Evolutionary conservation across 2,113 vertebrate species (phyloP), one percentile per base, ranked within the genome.

Genomic region (Muntiacus reevesi): DNA sequence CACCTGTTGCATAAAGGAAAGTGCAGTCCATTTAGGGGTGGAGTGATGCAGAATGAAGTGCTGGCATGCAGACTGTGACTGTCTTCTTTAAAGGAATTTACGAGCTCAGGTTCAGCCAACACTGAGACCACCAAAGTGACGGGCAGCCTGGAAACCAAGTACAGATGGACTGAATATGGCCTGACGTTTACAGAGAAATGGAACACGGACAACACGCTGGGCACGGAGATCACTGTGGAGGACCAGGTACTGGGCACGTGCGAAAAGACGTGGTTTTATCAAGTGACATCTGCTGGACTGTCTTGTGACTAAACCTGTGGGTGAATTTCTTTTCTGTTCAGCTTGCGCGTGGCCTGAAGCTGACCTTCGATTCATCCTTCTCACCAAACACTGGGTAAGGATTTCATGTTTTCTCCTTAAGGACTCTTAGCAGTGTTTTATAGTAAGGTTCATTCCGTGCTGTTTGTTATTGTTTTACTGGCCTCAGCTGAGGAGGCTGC

Each of bases 371-470:
- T 94, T 99, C 99, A 5, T 99, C 99, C 95, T 99, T 99, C 99
- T 99, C 99, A 23, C 99, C 99, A 96, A 99, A 99, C 98, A 99
- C 99, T 84, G 99, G 99, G 99, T 99, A 99, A 99, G 99, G 96
- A 82, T 81, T 94, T 97, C 94, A 30, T 97, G 62, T 62, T 97
- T 59, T 88, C 28, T 71, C 87, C 25, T 55, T 6, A n/a, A 52
- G 33, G 89, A 27, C 16, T 1, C 17, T 71, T 9, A 59, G 55
- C 52, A 7, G 4, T 54, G 36, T 60, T 78, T 83, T 14, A 5
- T 14, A 4, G 6, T n/a, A 25, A 87, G 74, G 17, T 21, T 81
- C 45, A 33, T 87, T 87, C 84, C 79, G 45, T 10, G 5, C 13
- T 15, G 23, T 25, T 23, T 54, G 23, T 47, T 36, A 1, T 0